Base-by-base conservation (phyloP, 30 jellyfish, hydroid and myxozoan species). In the Aurelia aurita region DNA sequence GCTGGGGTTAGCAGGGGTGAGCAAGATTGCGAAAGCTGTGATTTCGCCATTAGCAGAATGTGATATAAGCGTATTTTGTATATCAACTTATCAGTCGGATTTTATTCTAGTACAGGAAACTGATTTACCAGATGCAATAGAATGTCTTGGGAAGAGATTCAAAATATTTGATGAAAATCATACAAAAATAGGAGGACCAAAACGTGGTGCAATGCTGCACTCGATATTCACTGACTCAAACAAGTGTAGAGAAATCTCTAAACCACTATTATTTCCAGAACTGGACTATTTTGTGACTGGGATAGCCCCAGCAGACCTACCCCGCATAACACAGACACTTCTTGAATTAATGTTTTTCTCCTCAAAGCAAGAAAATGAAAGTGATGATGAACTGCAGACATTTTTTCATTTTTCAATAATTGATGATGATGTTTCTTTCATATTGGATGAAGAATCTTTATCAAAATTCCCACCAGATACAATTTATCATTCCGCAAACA, bases 31-130 rank as follows among this genome's bases (percentile, higher is more conserved):
- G 3, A 95, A 90, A 60, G 88, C 99, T 0, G 93, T 90, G 18
- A 95, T 95, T 23, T 96, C 97, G 22, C 99, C 99, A 11, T 58
- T 95, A 47, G 98, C 99, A 2, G 99, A 95, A 46, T 72, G 91
- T 69, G 95, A 83, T n/a, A 82, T 95, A 13, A 77, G 98, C 22
- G 99, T 95, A 16, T 85, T 95, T 43, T 95, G 99, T 65, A 72
- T 95, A 44, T 95, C 99, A 15, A 95, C 99, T 7, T 95, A 95
- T 58, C 99, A 95, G 80, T 95, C 99, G 14, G 99, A 95, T 46
- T 95, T 51, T 57, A 90, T 95, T 32, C 66, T 95, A 84, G 99
- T 95, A 22, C 99, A 89, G 59, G 99, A 94, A 45, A 34, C 69
- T 5, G 95, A 88, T 43, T 73, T 88, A 45, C 66, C 69, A 2